Base-by-base conservation (phyloP, 2,797 vertebrate species). In the Percopsis omiscomaycus region DNA sequence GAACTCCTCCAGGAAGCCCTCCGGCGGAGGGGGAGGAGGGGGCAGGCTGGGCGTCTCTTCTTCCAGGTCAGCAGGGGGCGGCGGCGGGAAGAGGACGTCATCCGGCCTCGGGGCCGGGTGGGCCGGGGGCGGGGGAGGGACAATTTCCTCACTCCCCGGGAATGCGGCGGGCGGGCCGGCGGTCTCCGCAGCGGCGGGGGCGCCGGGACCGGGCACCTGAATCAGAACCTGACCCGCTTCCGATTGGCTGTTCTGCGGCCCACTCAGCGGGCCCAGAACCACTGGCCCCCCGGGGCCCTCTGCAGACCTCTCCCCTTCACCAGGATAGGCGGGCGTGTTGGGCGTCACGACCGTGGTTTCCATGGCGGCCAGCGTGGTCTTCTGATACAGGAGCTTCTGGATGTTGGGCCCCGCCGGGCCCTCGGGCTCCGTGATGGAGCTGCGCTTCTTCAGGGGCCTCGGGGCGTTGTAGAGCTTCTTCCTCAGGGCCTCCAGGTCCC, bases 331-430 rank as follows among this genome's bases (percentile, higher is more conserved):
- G 11, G 88, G 74, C 66, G 83, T 82, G 61, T 63, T 75, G 0
- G 95, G 94, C 27, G 91, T 82, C 12, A 59, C 87, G 0, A 91
- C 90, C 49, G 91, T 94, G 52, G 90, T 93, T 88, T 98, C 97
- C 96, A 99, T 98, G 15, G 96, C 97, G 49, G 95, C 95, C 55
- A 98, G 83, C 0, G 96, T 98, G 75, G 96, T 96, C 82, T 97
- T 95, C 92, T 98, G 97, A 79, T 99, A 99, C n/a, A 98, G 76
- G 3, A 99, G 94, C 78, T 98, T 99, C 90, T 98, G 96, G 64
- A 98, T 96, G 79, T 98, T 98, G n/a, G 96, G 97, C 37, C 97
- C 97, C 0, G 92, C 94, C 0, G 97, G 96, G 2, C 96, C 95
- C 78, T 98, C 97, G 0, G 97, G 96, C 77, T 99, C 97, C 0